phyloP scores from a whole-genome alignment of 2,888 invertebrate genomes.

The Cremastobaeus sp. region DNA sequence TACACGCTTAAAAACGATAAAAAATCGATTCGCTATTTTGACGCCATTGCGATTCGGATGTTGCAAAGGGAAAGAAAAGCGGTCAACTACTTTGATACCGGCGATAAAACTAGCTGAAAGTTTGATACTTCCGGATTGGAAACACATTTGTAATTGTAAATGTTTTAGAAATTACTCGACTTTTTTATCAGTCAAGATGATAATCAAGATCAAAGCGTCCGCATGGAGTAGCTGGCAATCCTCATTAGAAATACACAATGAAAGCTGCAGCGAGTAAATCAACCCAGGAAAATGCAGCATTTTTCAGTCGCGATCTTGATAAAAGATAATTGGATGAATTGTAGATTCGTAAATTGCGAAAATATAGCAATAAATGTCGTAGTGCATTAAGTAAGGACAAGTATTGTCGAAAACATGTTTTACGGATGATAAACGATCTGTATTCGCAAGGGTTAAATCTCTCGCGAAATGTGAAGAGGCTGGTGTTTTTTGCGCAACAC shows the following conservation, averaged over 20 bases:
- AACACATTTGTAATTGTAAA: neutral
- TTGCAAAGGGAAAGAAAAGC: neutral
- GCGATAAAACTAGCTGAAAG: no score
- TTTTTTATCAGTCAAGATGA: constrained; percentile 2
- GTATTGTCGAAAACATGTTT: constrained; percentile 27
- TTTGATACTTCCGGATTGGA: no score
- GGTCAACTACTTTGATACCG: no score
- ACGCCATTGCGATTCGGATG: constrained; percentile 17
- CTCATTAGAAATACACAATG: neutral
- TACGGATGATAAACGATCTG: constrained; percentile 24
- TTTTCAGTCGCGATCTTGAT: no score
- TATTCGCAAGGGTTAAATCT: constrained; percentile 38
- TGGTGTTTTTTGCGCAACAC: constrained; percentile 10
- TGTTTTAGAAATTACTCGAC: neutral
- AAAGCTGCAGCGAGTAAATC: constrained; percentile 14
- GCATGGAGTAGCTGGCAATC: no score
- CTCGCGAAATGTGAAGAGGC: constrained; percentile 36
- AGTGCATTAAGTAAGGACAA: no score
- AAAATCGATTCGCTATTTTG: constrained; percentile 30
- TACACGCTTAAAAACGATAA: constrained; percentile 24
- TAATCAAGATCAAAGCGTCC: no score
- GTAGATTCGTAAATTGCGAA: constrained; percentile 10
- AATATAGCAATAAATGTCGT: constrained; percentile 5
- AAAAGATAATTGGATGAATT: constrained; percentile 17
- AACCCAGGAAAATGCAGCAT: no score